Percentiles rank a stretch among this genome's conserved stretches.
Conservation (phyloP, 2,888 invertebrate genomes). For the Thereva nobilitata region DNA sequence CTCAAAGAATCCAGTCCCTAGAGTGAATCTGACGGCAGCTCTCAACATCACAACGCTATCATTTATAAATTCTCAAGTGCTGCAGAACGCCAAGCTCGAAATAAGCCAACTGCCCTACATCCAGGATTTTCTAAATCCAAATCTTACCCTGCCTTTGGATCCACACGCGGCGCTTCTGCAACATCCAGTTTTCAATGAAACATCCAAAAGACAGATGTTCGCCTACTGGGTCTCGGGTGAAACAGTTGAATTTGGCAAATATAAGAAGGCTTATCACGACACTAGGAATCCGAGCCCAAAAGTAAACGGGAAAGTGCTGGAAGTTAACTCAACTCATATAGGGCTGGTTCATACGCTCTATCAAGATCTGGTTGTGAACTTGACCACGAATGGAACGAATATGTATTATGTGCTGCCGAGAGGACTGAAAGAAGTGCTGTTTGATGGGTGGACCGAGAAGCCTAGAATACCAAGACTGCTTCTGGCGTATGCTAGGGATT, state of each 20-base stretch:
- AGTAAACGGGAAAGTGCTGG: slow-evolving; percentile 47
- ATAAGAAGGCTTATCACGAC: slow-evolving; percentile 50
- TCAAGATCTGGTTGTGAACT: slow-evolving; percentile 44
- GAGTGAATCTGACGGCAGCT: slow-evolving; percentile 62
- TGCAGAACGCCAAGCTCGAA: slow-evolving; percentile 51
- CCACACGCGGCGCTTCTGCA: too few relatives aligned
- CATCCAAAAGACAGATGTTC: slow-evolving; percentile 53
- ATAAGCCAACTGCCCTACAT: slow-evolving; percentile 50
- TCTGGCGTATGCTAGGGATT: slow-evolving; percentile 52
- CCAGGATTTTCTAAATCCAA: slow-evolving; percentile 47
- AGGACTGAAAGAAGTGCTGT: slow-evolving; percentile 52
- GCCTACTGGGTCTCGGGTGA: slow-evolving; percentile 55
- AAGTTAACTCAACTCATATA: slow-evolving; percentile 51
- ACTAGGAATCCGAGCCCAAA: slow-evolving; percentile 19
- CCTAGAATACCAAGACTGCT: slow-evolving; percentile 51
- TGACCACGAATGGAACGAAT: slow-evolving; percentile 49
- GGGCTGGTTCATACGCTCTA: slow-evolving; percentile 47
- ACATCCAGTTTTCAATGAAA: slow-evolving; percentile 49
- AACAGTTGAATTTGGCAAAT: slow-evolving; percentile 49
- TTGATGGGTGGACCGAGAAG: slow-evolving; percentile 53
- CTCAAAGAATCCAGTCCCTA: slow-evolving; percentile 54
- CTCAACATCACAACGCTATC: slow-evolving; percentile 62
- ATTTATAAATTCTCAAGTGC: slow-evolving; percentile 47
- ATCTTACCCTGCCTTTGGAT: slow-evolving; percentile 8
- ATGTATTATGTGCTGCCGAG: slow-evolving; percentile 56